phyloP scores from a whole-genome alignment of 92 coral and sea anemone species.

The Virgularia gustaviana region DNA sequence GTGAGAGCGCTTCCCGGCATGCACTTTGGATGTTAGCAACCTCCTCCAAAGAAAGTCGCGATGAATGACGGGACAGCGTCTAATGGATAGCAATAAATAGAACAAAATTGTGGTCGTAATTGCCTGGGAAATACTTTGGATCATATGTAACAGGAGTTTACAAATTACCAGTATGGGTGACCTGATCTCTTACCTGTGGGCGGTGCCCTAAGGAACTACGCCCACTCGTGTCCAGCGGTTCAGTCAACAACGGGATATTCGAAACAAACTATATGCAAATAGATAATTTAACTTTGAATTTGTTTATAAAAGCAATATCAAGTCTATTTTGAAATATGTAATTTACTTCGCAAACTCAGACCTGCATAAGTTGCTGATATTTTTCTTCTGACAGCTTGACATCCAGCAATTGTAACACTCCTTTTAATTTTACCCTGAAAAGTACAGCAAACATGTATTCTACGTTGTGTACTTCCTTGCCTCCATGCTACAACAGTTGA shows the following conservation, averaged over 20 bases:
- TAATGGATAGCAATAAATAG: not conserved
- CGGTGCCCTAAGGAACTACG: not conserved
- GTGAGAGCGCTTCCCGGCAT: constrained; percentile 24
- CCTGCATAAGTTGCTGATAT: constrained; percentile 79
- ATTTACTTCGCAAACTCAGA: no score
- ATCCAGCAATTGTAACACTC: constrained; percentile 73
- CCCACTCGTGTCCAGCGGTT: constrained; percentile 14
- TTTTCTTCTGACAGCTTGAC: constrained; percentile 77
- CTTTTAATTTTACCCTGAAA: constrained; percentile 64
- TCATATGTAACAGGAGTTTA: not conserved
- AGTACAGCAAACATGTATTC: no score
- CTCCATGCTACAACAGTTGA: no score
- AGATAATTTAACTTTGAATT: no score
- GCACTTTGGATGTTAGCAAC: constrained; percentile 63
- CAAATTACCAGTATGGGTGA: not conserved
- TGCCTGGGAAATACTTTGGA: no score
- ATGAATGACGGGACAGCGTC: constrained; percentile 55
- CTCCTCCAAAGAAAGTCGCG: constrained; percentile 82
- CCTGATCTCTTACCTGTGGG: constrained; percentile 12
- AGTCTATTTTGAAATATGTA: no score
- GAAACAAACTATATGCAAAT: constrained; percentile 30
- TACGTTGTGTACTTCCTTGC: no score
- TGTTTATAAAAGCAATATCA: no score
- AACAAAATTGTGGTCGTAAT: no score
- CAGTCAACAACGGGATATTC: constrained; percentile 28